Conservation (phyloP, 2,888 invertebrate genomes). For the Cryptus armator region DNA sequence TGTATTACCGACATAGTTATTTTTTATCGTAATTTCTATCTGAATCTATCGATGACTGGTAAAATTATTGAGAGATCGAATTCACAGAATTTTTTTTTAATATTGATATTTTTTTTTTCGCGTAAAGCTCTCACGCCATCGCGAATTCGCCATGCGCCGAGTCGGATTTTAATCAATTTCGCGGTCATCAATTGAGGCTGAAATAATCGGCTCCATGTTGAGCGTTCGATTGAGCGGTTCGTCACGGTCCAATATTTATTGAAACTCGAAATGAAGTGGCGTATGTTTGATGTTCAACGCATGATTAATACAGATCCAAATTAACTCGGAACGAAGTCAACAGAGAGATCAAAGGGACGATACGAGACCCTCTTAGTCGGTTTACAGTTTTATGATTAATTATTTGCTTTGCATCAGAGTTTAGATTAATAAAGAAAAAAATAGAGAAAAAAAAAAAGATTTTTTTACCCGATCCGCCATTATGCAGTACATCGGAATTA, state of each 20-base stretch:
- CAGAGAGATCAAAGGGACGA: not conserved
- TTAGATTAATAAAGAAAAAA: not conserved
- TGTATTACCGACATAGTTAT: not conserved
- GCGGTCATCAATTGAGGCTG: conserved; percentile 3
- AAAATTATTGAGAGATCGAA: not conserved
- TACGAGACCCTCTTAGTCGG: not conserved
- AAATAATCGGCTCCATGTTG: conserved; percentile 21
- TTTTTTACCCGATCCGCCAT: not conserved
- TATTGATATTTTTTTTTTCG: not conserved
- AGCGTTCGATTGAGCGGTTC: not conserved
- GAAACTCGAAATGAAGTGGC: not conserved
- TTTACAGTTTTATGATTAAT: not conserved
- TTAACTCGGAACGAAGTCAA: not conserved
- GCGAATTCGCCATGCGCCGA: not conserved
- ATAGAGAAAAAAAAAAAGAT: not conserved
- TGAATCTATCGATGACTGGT: not conserved
- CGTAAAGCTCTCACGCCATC: not conserved
- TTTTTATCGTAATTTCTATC: not conserved
- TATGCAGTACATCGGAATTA: no score
- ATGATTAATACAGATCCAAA: not conserved
- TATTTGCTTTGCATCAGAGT: not conserved
- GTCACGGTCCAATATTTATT: not conserved
- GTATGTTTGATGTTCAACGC: not conserved
- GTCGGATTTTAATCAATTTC: conserved; percentile 7
- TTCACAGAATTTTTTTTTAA: not conserved